Evolutionary conservation across 2,113 vertebrate species (phyloP), one percentile per base, ranked within the genome.

Genomic region (Anguilla rostrata): DNA sequence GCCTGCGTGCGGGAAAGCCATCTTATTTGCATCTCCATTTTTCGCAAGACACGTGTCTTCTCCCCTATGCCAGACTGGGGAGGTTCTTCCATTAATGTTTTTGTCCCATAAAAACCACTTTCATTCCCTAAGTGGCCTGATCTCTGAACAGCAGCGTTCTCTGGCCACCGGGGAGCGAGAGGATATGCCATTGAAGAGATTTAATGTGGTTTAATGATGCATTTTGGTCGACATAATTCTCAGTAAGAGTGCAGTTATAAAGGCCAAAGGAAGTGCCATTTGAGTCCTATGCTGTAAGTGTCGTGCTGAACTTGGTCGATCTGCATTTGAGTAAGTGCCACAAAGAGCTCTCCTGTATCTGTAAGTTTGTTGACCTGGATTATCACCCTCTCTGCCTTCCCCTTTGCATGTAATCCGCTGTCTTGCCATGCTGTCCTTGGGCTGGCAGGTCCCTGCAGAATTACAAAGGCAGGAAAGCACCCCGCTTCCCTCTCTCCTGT

Each of bases 221-320:
- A 87, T 84, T 84, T 60, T 4, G 26, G 80, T 60, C 86, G 86
- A 90, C 85, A 57, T 12, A 81, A 87, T 85, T 66, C 60, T 66
- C 60, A 26, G 26, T 66, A 26, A 66, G 18, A 66, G 22, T 66
- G 12, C 49, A 12, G 7, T 53, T 6, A 53, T 11, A 53, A 11
- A 14, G 49, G 22, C 60, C 60, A 26, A 26, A 66, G 60, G 60
- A 66, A 66, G 18, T 26, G 60, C 3, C 22, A 66, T 66, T 66
- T 26, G 1, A 66, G 60, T n/a, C 26, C 71, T 29, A 75, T 34
- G 87, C 87, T 88, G 88, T n/a, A 75, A 75, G 2, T 34, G 20
- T 60, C 15, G 71, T 84, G 6, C 26, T 12, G 6, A 34, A 29
- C 26, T 34, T 75, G 71, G 71, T n/a, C 11, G 22, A 34, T 12